Evolutionary conservation across 2,113 vertebrate species (phyloP).

Genomic region (Hymenochirus boettgeri): DNA sequence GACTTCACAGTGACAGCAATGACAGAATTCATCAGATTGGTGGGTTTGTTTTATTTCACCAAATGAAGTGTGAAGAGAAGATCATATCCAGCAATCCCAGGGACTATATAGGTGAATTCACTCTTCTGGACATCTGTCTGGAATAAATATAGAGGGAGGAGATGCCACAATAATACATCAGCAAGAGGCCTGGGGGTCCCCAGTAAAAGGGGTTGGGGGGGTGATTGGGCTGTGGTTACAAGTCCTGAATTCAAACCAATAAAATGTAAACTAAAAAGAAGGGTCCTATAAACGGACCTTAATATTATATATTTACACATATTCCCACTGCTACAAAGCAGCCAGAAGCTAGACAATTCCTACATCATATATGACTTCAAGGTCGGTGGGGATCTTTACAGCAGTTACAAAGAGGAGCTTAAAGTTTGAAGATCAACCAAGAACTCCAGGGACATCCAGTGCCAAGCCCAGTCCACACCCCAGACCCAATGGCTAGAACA

Average conservation of each 20-base stretch:
- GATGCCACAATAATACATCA: neutral
- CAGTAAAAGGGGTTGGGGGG: neutral
- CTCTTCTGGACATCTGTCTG: neutral
- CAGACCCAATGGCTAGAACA: constrained; percentile 41
- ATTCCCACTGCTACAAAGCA: constrained; percentile 62
- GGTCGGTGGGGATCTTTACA: neutral
- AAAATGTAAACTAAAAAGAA: constrained; percentile 75
- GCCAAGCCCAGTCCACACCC: constrained; percentile 31
- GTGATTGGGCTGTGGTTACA: constrained; percentile 16
- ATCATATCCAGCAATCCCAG: neutral
- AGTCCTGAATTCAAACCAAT: constrained; percentile 63
- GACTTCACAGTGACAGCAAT: neutral
- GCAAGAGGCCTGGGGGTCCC: neutral
- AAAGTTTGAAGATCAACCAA: constrained; percentile 5
- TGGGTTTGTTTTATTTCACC: too few relatives aligned
- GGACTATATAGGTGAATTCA: neutral
- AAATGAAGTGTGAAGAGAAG: too few relatives aligned
- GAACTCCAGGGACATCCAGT: neutral
- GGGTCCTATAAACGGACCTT: constrained; percentile 88
- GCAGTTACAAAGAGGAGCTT: constrained; percentile 6
- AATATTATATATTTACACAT: constrained; percentile 85
- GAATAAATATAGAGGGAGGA: neutral
- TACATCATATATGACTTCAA: constrained; percentile 2
- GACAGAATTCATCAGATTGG: too few relatives aligned
- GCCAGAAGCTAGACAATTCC: constrained; percentile 53